phyloP scores from a whole-genome alignment of 2,113 vertebrate species.

The Ascaphus truei region DNA sequence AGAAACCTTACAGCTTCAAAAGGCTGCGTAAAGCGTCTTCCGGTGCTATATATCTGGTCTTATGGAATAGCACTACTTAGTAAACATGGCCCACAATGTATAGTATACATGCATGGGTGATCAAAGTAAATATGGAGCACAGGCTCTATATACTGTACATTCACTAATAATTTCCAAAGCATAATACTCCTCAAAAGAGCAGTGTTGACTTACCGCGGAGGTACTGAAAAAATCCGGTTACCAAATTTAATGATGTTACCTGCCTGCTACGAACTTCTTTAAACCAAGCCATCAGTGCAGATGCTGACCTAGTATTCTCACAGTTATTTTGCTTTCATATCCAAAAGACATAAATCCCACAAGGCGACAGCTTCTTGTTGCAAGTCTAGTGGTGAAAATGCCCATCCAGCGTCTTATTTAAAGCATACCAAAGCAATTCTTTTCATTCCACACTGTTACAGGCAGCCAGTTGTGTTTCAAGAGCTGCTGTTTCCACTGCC shows the following conservation, averaged over 20 bases:
- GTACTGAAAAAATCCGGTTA: constrained; percentile 65
- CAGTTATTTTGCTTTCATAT: background rate
- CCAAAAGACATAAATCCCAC: constrained; percentile 17
- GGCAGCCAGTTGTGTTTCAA: constrained; percentile 44
- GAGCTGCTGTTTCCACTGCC: constrained; percentile 59
- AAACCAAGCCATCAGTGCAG: constrained; percentile 55
- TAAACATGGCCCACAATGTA: too few relatives aligned
- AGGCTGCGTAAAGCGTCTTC: too few relatives aligned
- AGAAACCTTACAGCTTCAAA: too few relatives aligned
- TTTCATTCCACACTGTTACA: constrained; percentile 34
- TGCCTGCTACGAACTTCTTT: constrained; percentile 60
- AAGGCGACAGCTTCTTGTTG: background rate
- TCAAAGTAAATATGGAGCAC: background rate
- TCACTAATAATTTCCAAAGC: background rate
- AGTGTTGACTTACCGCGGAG: constrained; percentile 67
- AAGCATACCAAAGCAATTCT: constrained; percentile 51
- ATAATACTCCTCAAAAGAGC: background rate
- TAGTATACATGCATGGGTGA: too few relatives aligned
- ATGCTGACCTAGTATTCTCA: background rate
- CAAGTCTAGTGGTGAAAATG: constrained; percentile 30
- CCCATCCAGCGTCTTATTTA: background rate
- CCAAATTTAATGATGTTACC: constrained; percentile 60
- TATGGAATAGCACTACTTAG: too few relatives aligned
- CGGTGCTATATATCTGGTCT: too few relatives aligned
- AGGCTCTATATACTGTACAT: background rate